These are phyloP conservation scores for Tenebrio molitor DNA, from an alignment of 1,140 invertebrate species.

Conservation along the genomic window DNA sequence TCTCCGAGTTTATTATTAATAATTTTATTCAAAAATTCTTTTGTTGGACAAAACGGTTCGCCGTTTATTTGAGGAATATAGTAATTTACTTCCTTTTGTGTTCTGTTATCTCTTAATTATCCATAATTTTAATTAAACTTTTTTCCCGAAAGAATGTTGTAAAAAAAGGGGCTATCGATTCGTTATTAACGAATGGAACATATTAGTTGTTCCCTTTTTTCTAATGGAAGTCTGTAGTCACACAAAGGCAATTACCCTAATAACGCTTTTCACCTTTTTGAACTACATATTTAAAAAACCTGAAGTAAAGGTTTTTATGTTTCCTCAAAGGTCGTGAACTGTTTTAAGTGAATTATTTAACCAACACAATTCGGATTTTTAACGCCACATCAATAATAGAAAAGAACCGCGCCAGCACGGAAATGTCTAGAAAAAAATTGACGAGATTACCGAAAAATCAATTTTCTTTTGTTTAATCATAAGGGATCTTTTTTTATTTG, in stretches of 20 bases:
- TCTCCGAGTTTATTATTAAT: constrained; percentile 13
- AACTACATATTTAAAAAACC: constrained; percentile 33
- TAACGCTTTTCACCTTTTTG: constrained; percentile 18
- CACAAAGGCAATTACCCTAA: constrained; percentile 30
- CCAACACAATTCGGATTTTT: constrained; percentile 8
- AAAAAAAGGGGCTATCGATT: constrained; percentile 2
- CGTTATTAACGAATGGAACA: constrained; percentile 15
- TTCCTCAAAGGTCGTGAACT: not conserved
- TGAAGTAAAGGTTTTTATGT: constrained; percentile 19
- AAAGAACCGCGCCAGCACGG: not conserved
- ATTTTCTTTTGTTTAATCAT: no score
- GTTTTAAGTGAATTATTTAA: constrained; percentile 37
- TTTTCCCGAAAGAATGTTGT: constrained; percentile 2
- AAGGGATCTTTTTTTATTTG: no score
- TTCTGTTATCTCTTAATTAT: constrained; percentile 37
- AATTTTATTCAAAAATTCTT: constrained; percentile 25
- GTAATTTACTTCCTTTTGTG: constrained; percentile 30
- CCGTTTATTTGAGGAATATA: constrained; percentile 11
- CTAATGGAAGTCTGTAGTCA: not conserved
- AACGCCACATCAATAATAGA: not conserved
- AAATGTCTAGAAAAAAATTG: not conserved
- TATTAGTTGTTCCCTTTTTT: constrained; percentile 18
- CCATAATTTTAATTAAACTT: constrained; percentile 38
- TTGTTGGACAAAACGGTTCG: constrained; percentile 27
- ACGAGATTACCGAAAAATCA: no score